Evolutionary conservation across 2,888 invertebrate species (phyloP), one percentile per base, ranked within the genome.

Genomic region (Listrodromus nycthemerus): DNA sequence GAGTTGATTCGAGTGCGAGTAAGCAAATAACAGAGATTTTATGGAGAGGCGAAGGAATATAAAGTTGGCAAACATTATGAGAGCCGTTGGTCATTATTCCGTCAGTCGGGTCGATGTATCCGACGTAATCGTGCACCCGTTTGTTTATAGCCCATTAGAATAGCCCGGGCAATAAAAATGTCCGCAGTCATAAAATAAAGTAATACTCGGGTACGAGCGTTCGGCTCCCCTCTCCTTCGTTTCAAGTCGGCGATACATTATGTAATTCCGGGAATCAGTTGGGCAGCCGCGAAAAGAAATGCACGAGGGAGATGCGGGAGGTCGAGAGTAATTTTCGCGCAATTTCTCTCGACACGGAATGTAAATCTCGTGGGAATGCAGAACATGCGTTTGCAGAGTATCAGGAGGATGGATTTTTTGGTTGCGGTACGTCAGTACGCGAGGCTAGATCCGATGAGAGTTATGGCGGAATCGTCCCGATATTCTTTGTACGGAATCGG

Each of bases 111-210:
- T 83, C 75, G 66, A 80, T 79, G 76, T 76, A 83, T 80, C 50
- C 66, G 65, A 65, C 79, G 76, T 83, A 83, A 83, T 76, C 71
- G 80, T 21, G 76, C 71, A 71, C 16, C 67, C 58, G 83, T 80
- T 83, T 80, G 83, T 83, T 83, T 76, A 83, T 83, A 76, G 80
- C 76, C 83, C 83, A 83, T 83, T 83, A 83, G 80, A 80, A 80
- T 80, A 74, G 82, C 82, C 74, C 48, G 77, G 67, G 82, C 84
- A 78, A 80, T 84, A 86, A 84, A 84, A 80, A 84, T 82, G 77
- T 84, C 83, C 76, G 83, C 83, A 83, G 83, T 83, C 81, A 82
- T 86, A 84, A 84, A 82, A 77, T 82, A 86, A 86, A 84, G 75
- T 85, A 85, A 83, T 85, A 85, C 80, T 55, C 73, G 55, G 69